Percentiles rank a stretch among this genome's conserved stretches.
Conservation (phyloP, 2,888 invertebrate genomes). For the Spilarctia lutea region DNA sequence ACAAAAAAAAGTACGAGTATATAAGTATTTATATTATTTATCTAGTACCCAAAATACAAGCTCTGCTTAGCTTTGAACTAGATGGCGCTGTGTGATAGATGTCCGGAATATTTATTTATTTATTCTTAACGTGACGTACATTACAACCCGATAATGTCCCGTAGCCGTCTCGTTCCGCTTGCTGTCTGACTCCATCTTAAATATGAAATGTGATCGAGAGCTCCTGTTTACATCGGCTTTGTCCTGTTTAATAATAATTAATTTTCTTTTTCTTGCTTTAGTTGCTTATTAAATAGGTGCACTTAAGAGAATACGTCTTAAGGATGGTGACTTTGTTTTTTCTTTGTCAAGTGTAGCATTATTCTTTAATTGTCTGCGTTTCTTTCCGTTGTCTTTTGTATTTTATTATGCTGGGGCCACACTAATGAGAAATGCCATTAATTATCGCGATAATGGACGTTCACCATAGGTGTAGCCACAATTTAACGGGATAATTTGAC, state of each 20-base stretch:
- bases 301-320: constrained; percentile 35
- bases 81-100: too few species aligned
- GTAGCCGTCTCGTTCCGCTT: not conserved
- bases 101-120: too few species aligned
- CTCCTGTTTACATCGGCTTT: not conserved
- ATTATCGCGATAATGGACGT: too few species aligned
- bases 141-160: not conserved
- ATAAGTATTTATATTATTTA: too few species aligned
- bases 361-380: not conserved
- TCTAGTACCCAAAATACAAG: too few species aligned
- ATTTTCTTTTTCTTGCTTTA: constrained; percentile 36
- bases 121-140: not conserved
- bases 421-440: too few species aligned
- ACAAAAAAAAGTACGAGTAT: too few species aligned
- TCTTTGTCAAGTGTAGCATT: constrained; percentile 18
- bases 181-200: not conserved
- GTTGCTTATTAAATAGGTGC: constrained; percentile 41
- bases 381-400: not conserved
- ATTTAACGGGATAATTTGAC: too few species aligned
- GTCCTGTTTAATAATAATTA: constrained; percentile 31
- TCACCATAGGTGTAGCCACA: too few species aligned
- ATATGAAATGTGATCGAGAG: not conserved
- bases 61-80: too few species aligned
- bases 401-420: too few species aligned
- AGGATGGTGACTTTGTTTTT: constrained; percentile 29